Evolutionary conservation across 2,888 invertebrate species (phyloP), one percentile per base, ranked within the genome.

Genomic region (Caenorhabditis japonica): DNA sequence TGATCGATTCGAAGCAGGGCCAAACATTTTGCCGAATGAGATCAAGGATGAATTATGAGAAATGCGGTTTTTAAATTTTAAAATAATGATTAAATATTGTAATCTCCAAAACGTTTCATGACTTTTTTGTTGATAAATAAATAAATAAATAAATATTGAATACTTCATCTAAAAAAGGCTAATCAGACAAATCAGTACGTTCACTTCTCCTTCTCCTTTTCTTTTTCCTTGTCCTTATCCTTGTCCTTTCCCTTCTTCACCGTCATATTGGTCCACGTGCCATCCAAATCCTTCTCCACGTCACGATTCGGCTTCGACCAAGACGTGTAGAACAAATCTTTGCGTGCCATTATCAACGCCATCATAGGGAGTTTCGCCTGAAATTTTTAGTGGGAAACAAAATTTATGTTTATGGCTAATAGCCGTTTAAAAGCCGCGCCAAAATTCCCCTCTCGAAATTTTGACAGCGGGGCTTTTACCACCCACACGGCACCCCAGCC

Each of bases 1-100:
- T 5, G 77, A 77, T 1, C 34, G 33, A n/a, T 60, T 81, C 39
- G 79, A 81, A 56, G 51, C 62, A 3, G 64, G 62, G 33, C 72
- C 74, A 1, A 46, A 25, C 8, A 17, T 41, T 27, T 27, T 69
- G 47, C 77, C 75, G 15, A 56, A 33, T 1, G 60, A 52, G 10
- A 17, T n/a, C 1, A 73, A 73, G 27, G 73, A 73, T 17, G 73
- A 73, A 51, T 34, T 73, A 10, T 73, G 27, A 43, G 43, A 30
- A 30, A 7, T 30, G 5, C 10, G 30, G 10, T 30, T 30, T 7
- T 30, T 30, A 10, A 30, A 7, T 30, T 30, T 30, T 30, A 7
- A 7, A 10, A 10, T 10, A 7, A 10, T 30, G 30, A 7, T 30
- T 30, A 30, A 30, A 30, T 30, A 7, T 30, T 30, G 30, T 7